Evolutionary conservation across 37 sponge, comb jelly and placozoan species (phyloP).

Genomic region (Halisarca cf. caerulea): DNA sequence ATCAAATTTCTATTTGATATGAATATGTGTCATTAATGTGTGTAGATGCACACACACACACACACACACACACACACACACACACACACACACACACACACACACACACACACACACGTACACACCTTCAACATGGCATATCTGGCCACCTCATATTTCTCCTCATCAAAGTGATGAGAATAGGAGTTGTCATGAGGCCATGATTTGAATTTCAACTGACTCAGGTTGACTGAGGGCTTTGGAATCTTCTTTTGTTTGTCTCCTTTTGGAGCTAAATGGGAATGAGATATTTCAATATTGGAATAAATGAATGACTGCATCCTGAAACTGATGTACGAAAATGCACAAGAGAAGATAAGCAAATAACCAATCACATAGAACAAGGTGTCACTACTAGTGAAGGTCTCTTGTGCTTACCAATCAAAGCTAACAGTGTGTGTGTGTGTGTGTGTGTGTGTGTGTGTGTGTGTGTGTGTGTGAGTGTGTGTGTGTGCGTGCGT

Average conservation of each 20-base stretch:
- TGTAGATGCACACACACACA: neutral
- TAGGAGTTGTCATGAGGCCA: slow-evolving; percentile 61
- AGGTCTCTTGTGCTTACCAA: too few species aligned
- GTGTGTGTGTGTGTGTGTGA: too few species aligned
- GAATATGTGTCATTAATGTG: too few species aligned
- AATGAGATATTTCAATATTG: too few species aligned
- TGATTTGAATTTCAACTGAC: slow-evolving; percentile 66
- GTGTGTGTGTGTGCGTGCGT: too few species aligned
- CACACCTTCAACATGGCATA: slow-evolving; percentile 70
- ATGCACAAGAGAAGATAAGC: too few species aligned
- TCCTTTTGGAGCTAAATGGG: slow-evolving; percentile 62
- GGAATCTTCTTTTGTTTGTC: slow-evolving; percentile 50
- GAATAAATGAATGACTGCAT: too few species aligned
- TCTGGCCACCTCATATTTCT: slow-evolving; percentile 71
- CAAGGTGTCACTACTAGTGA: too few species aligned
- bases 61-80: neutral
- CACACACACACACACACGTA: neutral
- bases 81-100: neutral
- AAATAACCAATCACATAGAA: too few species aligned
- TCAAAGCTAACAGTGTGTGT: too few species aligned
- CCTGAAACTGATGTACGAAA: too few species aligned
- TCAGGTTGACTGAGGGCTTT: slow-evolving; percentile 57
- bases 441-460: too few species aligned
- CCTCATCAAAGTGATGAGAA: slow-evolving; percentile 60
- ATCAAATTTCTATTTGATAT: slow-evolving; percentile 52